Conservation (phyloP, 2,888 invertebrate genomes). For the Rhorus exstirpatorius region DNA sequence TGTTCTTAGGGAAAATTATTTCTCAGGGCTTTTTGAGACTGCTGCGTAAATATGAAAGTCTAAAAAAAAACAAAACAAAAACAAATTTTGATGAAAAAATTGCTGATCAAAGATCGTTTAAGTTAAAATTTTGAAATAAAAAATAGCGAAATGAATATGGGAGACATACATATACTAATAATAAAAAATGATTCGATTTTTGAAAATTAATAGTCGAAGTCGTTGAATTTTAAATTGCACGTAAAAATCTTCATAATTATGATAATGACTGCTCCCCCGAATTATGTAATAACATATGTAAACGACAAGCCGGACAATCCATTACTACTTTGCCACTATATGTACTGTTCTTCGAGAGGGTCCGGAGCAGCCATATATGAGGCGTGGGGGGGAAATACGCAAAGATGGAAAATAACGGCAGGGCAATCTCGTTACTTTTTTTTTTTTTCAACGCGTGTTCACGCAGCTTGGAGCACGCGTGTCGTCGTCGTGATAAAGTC, state of each 20-base stretch:
- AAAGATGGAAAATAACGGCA: slow-evolving; percentile 64
- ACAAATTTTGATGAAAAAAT: too few relatives aligned
- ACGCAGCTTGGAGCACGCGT: slow-evolving; percentile 40
- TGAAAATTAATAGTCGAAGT: too few relatives aligned
- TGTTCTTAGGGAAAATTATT: too few relatives aligned
- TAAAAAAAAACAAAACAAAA: too few relatives aligned
- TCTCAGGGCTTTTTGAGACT: too few relatives aligned
- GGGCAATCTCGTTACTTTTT: slow-evolving; percentile 48
- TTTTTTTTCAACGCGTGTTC: slow-evolving; percentile 24
- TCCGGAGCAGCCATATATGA: background rate
- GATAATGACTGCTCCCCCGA: background rate
- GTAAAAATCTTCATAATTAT: background rate
- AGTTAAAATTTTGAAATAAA: too few relatives aligned
- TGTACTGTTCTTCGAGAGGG: slow-evolving; percentile 24
- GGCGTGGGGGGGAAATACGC: slow-evolving; percentile 15
- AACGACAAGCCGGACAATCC: slow-evolving; percentile 9
- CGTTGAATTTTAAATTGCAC: too few relatives aligned
- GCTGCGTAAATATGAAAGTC: too few relatives aligned
- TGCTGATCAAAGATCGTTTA: too few relatives aligned
- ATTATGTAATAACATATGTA: background rate
- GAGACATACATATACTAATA: too few relatives aligned
- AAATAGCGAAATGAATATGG: too few relatives aligned
- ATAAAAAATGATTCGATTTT: background rate
- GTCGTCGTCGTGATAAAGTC: slow-evolving; percentile 18
- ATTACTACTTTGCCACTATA: slow-evolving; percentile 21